A percentile compares a stretch with the other conserved stretches of the same genome.
phyloP scores from a whole-genome alignment of 2,113 vertebrate genomes.

The Prunella himalayana region DNA sequence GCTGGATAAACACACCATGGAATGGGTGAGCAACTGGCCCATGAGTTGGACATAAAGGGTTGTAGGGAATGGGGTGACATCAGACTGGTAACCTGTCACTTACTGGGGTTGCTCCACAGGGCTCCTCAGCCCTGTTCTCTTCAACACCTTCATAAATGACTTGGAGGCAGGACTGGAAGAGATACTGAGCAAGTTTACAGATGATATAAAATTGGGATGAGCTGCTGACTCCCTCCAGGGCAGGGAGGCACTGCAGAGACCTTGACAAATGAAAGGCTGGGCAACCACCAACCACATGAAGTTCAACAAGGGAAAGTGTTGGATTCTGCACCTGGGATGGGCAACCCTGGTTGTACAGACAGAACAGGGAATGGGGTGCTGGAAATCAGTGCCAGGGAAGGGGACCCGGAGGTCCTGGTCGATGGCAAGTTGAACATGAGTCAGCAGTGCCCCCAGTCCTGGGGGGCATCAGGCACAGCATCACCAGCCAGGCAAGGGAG shows the following conservation, averaged over 20 bases:
- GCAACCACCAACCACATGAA: neutral
- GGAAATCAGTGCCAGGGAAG: neutral
- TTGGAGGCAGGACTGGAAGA: neutral
- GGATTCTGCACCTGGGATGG: neutral
- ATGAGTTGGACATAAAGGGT: neutral
- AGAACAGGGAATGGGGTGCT: rapidly evolving
- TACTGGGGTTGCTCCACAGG: neutral
- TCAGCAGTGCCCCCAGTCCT: neutral
- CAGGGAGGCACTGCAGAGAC: neutral
- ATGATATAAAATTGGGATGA: neutral
- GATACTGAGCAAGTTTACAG: neutral
- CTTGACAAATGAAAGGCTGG: neutral
- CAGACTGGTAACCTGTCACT: neutral
- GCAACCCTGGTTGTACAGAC: neutral
- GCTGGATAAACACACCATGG: neutral
- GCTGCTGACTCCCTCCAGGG: neutral
- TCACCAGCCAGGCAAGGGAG: neutral
- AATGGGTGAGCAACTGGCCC: neutral
- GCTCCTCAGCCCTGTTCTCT: neutral
- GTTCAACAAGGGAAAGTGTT: neutral
- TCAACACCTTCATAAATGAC: neutral
- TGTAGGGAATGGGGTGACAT: neutral
- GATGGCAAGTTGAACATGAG: neutral
- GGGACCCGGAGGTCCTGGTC: neutral
- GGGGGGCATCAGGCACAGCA: neutral